Base-by-base conservation (phyloP, 2,888 invertebrate species). In the Leptinotarsa rubiginosa region DNA sequence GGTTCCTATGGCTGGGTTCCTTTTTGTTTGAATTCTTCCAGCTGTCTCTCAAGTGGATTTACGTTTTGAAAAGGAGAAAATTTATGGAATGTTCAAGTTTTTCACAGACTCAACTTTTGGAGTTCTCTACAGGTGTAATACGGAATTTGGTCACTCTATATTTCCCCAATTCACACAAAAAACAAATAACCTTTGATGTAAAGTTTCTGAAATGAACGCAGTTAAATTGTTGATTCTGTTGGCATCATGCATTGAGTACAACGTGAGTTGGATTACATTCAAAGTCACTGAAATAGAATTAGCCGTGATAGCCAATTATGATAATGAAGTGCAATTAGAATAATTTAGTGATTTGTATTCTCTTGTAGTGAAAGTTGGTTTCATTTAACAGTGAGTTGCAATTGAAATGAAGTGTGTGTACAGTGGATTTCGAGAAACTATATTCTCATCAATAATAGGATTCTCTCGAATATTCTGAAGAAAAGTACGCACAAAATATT, bases 321-420 rank as follows among this genome's bases (percentile, higher is more conserved):
- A 75, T 80, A 81, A 81, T 81, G 72, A 56, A 66, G 65, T 70
- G 65, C 72, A 50, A 75, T 79, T 76, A 76, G 80, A 71, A 79
- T 81, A 80, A 80, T 79, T 73, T 65, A 74, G 70, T 75, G 65
- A 76, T 81, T 81, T 78, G 70, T 78, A 81, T 81, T 80, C 79
- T 77, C 73, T 77, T 76, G 12, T 62, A 31, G 62, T 50, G 70
- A 68, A 75, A 71, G 72, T 73, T 56, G 56, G 12, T 22, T 12
- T 56, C 41, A 22, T 22, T 56, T 15, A 56, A 56, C 75, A 75
- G 72, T 75, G 67, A 69, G 72, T 66, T 72, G 69, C 56, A 72
- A 41, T 68, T 75, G 25, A 41, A 62, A 31, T 15, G 31, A 31
- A 20, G 22, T 22, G 13, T 56, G 31, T 56, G 5, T 10, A 20